Evolutionary conservation across 2,113 vertebrate genomes (phyloP), one percentile per base, ranked within the genome.

Genomic region (Vulpes ferrilata): DNA sequence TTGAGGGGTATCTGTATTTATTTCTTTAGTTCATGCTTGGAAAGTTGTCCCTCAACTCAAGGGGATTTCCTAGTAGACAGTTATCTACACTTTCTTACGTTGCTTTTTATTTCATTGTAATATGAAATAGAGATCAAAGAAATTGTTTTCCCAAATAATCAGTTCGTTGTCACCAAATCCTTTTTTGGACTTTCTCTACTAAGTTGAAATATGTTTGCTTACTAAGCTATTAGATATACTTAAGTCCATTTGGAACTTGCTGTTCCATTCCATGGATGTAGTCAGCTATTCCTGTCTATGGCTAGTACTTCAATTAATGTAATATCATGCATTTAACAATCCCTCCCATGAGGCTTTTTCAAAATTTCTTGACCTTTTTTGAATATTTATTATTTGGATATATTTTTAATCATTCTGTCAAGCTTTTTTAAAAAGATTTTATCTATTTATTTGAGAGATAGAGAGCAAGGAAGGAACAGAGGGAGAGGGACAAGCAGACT

Each of bases 381-480:
- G 60, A 91, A 64, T 83, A 15, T 62, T 88, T 71, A 64, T 88
- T 71, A 91, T 62, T 48, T 20, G 53, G 65, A 69, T 79, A n/a
- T 64, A 88, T 92, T 96, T 88, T 64, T 12, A 84, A 79, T 78
- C 30, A 57, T 64, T 71, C 59, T 81, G 16, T 53, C n/a, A 96
- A 88, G 43, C 76, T 27, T 88, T 90, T 57, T 13, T n/a, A n/a
- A 43, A 35, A 69, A n/a, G 32, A n/a, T 3, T 69, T n/a, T 69
- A 8, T 67, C 17, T n/a, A 1, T 65, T 67, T 67, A 6, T 65
- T 65, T 65, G 64, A 32, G 60, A 62, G 60, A 64, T 23, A 64
- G 30, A 8, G 16, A 8, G n/a, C 16, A 69, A 69, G 65, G 65
- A 69, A 69, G 32, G 65, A 69, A 7, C 65, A 69, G 65, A 69